Evolutionary conservation across 2,113 vertebrate genomes (phyloP).

Genomic region (Marmota flaviventris): DNA sequence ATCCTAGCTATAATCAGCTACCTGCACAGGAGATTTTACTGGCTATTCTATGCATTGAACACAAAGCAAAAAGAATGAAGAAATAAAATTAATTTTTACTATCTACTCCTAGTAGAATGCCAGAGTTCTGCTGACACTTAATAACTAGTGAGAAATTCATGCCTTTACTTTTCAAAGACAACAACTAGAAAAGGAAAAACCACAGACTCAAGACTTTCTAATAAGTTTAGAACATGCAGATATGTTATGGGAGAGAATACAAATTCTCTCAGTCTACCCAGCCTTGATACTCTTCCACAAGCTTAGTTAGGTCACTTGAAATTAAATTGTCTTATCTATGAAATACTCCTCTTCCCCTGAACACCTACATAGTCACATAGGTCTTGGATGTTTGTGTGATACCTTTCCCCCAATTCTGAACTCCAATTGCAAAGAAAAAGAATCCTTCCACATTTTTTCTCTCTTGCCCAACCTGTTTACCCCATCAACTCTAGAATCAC

Average conservation of each 20-base stretch:
- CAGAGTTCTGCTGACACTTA: not conserved
- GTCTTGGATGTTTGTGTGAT: not conserved
- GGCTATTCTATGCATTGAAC: conserved; percentile 4
- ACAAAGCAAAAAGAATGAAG: conserved; percentile 1
- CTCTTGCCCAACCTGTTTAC: not conserved
- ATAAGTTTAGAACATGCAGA: conserved; percentile 8
- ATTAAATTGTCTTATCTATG: not conserved
- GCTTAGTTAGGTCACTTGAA: not conserved
- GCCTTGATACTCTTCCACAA: not conserved
- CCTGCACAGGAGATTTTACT: not conserved
- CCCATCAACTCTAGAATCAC: not conserved
- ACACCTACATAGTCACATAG: not conserved
- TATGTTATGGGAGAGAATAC: not conserved
- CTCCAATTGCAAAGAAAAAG: not conserved
- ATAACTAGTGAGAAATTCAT: not conserved
- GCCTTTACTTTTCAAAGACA: conserved; percentile 32
- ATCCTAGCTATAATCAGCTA: not conserved
- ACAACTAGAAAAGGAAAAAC: not conserved
- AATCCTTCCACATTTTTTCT: not conserved
- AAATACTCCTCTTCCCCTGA: not conserved
- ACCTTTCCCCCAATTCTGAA: not conserved
- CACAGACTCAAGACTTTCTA: not conserved
- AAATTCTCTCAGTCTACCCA: not conserved
- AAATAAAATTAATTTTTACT: not conserved
- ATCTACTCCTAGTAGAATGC: not conserved